Base-by-base conservation (phyloP, 2,888 invertebrate genomes). In the Iphiclides podalirius region DNA sequence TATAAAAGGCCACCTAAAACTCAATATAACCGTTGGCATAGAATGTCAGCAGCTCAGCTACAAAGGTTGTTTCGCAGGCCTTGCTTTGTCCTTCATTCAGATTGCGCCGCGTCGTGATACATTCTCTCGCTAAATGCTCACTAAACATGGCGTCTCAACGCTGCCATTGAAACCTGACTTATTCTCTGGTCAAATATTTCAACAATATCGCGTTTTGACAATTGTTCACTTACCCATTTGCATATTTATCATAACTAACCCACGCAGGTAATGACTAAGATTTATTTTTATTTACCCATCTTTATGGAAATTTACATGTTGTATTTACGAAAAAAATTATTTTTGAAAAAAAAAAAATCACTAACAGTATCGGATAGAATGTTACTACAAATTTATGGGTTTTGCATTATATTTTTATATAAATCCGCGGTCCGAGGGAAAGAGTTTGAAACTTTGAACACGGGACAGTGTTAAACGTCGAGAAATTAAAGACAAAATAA, bases 31-130 rank as follows among this genome's bases (percentile, higher is more conserved):
- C 26, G 35, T 26, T n/a, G 40, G 42, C n/a, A 61, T 58, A 56
- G 70, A 71, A 71, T 72, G 69, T 67, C 72, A 64, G 38, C n/a
- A 56, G 62, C 52, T 59, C 50, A 50, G 59, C 57, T 47, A 57
- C 52, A 71, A 72, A 73, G 73, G 43, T 49, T 33, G 48, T 11
- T 72, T 71, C 70, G 64, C 58, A 15, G 38, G 51, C 54, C 54
- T 57, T 45, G 59, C 42, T 11, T 11, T 60, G 64, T 61, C 66
- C 63, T 65, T 65, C 62, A 55, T n/a, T n/a, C n/a, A n/a, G n/a
- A n/a, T n/a, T n/a, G n/a, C n/a, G n/a, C n/a, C n/a, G n/a, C n/a
- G n/a, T n/a, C 52, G 57, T 55, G 37, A 38, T 52, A 61, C 56
- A 60, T 63, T 64, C 59, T 60, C 64, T 67, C 67, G 61, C 67